Conservation (phyloP, 2,113 vertebrate genomes). For the Thinocorus orbignyianus region DNA sequence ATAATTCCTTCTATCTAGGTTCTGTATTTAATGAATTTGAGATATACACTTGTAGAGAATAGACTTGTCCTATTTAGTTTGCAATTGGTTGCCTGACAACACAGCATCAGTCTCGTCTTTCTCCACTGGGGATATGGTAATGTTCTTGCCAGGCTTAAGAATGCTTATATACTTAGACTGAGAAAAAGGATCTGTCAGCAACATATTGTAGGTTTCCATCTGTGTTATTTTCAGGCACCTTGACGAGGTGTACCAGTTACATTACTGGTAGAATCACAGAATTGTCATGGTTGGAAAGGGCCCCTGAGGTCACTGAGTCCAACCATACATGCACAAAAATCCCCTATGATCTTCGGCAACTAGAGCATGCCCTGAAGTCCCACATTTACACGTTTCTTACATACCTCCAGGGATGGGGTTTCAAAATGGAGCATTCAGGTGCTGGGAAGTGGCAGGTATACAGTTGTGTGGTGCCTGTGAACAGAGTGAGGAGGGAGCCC, state of each 20-base stretch:
- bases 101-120: neutral
- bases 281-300: no score
- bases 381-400: no score
- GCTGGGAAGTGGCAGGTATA: neutral
- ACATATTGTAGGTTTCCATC: neutral
- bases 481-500: neutral
- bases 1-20: neutral
- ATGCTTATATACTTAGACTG: neutral
- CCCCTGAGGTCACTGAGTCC: no score
- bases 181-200: neutral
- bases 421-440: neutral
- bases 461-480: neutral
- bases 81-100: slow-evolving; percentile 19
- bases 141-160: neutral
- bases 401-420: neutral
- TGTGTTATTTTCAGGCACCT: neutral
- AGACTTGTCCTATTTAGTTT: neutral
- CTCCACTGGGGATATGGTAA: neutral
- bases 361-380: no score
- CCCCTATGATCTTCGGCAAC: no score
- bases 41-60: neutral
- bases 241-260: neutral
- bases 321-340: no score
- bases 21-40: neutral
- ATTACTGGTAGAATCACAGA: neutral